Base-by-base conservation (phyloP, 2,888 invertebrate species). In the Agelastica alni region DNA sequence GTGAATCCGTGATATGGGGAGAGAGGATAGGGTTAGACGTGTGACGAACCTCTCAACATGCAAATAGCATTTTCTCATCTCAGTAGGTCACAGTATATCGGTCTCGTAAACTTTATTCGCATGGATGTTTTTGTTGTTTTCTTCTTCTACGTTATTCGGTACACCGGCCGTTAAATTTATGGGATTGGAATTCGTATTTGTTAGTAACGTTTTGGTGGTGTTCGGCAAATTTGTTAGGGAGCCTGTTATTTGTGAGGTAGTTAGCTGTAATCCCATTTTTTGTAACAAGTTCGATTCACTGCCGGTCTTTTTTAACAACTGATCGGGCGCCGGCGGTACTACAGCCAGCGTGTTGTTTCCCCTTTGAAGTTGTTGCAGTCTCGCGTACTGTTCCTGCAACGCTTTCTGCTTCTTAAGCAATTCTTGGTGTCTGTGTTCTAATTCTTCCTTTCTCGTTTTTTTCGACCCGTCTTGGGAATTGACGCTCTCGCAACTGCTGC, bases 401-500 rank as follows among this genome's bases (percentile, higher is more conserved):
- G 91, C 88, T 66, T 87, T 88, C 72, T 95, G 95, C 69, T 94
- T 93, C 62, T 89, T 86, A 9, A 95, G 78, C 16, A 95, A 79
- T 71, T 95, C 94, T 73, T 93, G 91, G 72, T 95, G 95, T 3
- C 94, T 84, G 70, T 89, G 88, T 72, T 94, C 94, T 45, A 95
- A 80, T 44, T 89, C 84, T 56, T 88, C 84, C 68, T 91, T 91
- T 1, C 90, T 82, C 6, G 74, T 70, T 52, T 80, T 81, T 59
- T 83, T 83, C 12, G 80, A 80, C 36, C 87, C 87, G 66, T 89
- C 88, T 70, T 86, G 86, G 2, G 86, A 85, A 71, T 89, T 88
- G 49, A 88, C 85, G 62, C 88, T 88, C 72, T 89, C 88, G 70
- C 87, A 88, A 66, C 87, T 87, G 69, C 87, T 87, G 48, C 87